Conservation (phyloP, 2,888 invertebrate species). For the Orthosia gracilis region DNA sequence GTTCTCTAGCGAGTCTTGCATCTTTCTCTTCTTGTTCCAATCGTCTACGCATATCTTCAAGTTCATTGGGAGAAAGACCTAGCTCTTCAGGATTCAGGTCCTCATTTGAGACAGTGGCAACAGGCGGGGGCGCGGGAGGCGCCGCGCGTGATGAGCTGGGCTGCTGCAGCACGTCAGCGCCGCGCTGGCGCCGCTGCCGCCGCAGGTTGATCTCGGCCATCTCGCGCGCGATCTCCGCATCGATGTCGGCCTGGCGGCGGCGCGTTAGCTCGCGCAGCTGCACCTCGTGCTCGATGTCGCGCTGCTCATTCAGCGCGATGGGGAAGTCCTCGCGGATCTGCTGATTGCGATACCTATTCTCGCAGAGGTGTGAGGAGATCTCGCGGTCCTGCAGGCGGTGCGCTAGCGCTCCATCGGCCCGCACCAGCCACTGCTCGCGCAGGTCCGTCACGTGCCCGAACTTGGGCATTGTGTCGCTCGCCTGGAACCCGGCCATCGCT, state of each 20-base stretch:
- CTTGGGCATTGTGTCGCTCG: constrained; percentile 88
- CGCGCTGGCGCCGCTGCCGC: constrained; percentile 80
- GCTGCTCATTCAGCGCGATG: constrained; percentile 86
- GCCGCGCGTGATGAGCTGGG: constrained; percentile 83
- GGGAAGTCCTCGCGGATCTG: constrained; percentile 89
- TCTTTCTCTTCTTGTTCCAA: constrained; percentile 87
- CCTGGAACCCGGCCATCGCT: constrained; percentile 84
- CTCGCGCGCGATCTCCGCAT: constrained; percentile 87
- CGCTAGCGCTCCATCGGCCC: constrained; percentile 87
- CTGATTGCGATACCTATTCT: constrained; percentile 88
- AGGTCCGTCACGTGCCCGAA: constrained; percentile 88
- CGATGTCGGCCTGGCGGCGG: constrained; percentile 86
- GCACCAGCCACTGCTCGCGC: constrained; percentile 88
- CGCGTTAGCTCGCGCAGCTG: constrained; percentile 81
- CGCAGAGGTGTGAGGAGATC: constrained; percentile 87
- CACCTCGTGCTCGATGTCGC: constrained; percentile 85
- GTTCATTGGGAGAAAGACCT: constrained; percentile 83
- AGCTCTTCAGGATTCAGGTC: constrained; percentile 83
- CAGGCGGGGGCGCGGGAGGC: constrained; percentile 66
- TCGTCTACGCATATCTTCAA: constrained; percentile 84
- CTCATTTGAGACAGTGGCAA: constrained; percentile 52
- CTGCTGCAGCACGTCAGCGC: constrained; percentile 77
- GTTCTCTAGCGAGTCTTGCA: constrained; percentile 83
- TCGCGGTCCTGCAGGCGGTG: constrained; percentile 88
- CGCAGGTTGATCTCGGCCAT: constrained; percentile 88